phyloP scores from a whole-genome alignment of 2,888 invertebrate genomes.

The Pseudanteris insignis region DNA sequence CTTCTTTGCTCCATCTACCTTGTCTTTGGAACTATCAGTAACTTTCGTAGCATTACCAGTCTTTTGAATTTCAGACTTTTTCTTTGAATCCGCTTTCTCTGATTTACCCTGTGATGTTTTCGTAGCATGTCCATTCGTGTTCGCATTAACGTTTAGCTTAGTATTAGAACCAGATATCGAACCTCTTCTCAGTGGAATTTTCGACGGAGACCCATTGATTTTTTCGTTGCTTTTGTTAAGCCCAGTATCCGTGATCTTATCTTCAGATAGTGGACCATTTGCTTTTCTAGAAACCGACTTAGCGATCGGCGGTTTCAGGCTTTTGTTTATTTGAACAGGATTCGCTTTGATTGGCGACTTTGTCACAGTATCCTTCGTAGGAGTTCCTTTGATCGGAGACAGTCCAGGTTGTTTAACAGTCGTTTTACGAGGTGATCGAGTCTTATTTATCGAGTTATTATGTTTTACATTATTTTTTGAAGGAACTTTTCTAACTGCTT shows the following conservation, averaged over 20 bases:
- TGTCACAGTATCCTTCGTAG: slow-evolving; percentile 49
- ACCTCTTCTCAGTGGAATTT: slow-evolving; percentile 56
- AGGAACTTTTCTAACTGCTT: slow-evolving; percentile 51
- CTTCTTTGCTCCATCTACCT: slow-evolving; percentile 20
- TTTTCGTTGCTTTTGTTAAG: slow-evolving; percentile 9
- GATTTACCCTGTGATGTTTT: slow-evolving; percentile 22
- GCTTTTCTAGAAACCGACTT: slow-evolving; percentile 42
- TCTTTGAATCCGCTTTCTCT: slow-evolving; percentile 17
- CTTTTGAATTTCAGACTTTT: slow-evolving; percentile 19
- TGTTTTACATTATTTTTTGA: slow-evolving; percentile 41
- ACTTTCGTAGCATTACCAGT: slow-evolving; percentile 7
- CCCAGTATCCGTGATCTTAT: neutral
- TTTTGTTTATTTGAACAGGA: slow-evolving; percentile 19
- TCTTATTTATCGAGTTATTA: slow-evolving; percentile 28
- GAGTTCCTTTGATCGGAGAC: slow-evolving; percentile 61
- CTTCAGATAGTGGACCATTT: slow-evolving; percentile 10
- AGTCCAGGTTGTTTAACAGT: slow-evolving; percentile 48
- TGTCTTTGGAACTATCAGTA: slow-evolving; percentile 12
- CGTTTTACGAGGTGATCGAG: slow-evolving; percentile 20
- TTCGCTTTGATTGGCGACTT: slow-evolving; percentile 17
- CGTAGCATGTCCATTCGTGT: slow-evolving; percentile 25
- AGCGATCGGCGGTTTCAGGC: slow-evolving; percentile 34
- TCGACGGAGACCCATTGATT: slow-evolving; percentile 53
- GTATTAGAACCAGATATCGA: slow-evolving; percentile 45
- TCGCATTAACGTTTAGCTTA: slow-evolving; percentile 8